These are phyloP conservation scores for Ligdia adustata DNA, from an alignment of 2,888 invertebrate species.

Conservation along the genomic window DNA sequence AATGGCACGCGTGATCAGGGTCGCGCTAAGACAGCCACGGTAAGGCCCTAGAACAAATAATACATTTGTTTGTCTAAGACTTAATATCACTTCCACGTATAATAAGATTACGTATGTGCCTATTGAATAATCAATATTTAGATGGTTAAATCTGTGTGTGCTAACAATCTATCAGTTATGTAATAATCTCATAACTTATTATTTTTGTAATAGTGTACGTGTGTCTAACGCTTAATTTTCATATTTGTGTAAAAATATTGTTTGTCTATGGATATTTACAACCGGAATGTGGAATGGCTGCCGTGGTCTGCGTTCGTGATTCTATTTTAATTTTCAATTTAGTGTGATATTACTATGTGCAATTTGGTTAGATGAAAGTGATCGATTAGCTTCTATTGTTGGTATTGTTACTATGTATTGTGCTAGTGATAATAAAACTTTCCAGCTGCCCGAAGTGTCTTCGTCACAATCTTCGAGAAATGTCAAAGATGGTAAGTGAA, in stretches of 20 bases:
- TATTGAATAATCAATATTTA: too few species aligned
- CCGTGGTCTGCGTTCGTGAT: slow-evolving; percentile 73
- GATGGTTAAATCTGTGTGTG: too few species aligned
- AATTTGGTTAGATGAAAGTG: slow-evolving; percentile 84
- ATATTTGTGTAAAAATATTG: slow-evolving; percentile 17
- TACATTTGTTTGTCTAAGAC: too few species aligned
- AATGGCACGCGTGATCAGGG: too few species aligned
- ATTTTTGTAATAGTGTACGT: too few species aligned
- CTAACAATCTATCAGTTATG: too few species aligned
- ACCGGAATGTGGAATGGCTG: slow-evolving; percentile 83
- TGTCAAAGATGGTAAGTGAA: slow-evolving; percentile 90
- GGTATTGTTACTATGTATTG: slow-evolving; percentile 86
- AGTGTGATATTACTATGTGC: slow-evolving; percentile 72
- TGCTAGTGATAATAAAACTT: slow-evolving; percentile 88
- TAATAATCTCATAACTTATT: too few species aligned
- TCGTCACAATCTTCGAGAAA: slow-evolving; percentile 88
- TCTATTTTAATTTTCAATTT: slow-evolving; percentile 65
- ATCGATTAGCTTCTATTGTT: slow-evolving; percentile 60
- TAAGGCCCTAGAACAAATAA: too few species aligned
- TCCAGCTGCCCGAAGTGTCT: slow-evolving; percentile 89
- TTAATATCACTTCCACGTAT: too few species aligned
- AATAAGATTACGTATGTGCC: too few species aligned
- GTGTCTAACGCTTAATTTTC: too few species aligned
- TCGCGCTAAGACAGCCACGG: too few species aligned
- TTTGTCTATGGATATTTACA: slow-evolving; percentile 79